phyloP scores from a whole-genome alignment of 92 coral and sea anemone genomes.

The Desmophyllum pertusum region DNA sequence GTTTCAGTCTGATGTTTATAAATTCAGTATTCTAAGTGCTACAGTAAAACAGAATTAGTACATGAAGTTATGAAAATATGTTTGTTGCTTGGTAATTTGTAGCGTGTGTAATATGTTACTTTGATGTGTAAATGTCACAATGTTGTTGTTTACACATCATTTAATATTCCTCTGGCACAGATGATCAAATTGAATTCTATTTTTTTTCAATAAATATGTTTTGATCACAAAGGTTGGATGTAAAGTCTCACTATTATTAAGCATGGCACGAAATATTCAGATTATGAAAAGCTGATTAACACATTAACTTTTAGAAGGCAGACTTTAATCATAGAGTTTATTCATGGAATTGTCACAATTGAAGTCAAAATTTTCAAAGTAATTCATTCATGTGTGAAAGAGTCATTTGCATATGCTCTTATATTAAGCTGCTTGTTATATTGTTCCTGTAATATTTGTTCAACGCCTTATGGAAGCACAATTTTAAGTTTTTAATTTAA shows the following conservation, averaged over 20 bases:
- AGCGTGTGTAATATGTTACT: neutral
- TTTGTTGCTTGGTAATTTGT: neutral
- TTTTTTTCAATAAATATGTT: neutral
- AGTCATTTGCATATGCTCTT: slow-evolving; percentile 17
- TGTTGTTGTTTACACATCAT: neutral
- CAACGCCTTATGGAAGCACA: neutral
- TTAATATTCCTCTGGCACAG: slow-evolving; percentile 1
- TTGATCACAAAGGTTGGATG: neutral
- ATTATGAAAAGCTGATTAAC: neutral
- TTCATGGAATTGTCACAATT: slow-evolving; percentile 7
- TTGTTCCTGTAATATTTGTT: slow-evolving; percentile 13
- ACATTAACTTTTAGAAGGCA: neutral
- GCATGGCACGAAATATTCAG: neutral
- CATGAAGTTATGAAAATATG: neutral
- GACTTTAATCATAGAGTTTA: neutral
- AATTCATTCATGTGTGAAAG: neutral
- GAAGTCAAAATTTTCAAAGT: slow-evolving; percentile 2
- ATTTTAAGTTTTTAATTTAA: neutral
- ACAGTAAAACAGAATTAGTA: neutral
- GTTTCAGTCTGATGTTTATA: neutral
- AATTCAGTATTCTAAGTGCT: neutral
- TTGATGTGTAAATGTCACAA: neutral
- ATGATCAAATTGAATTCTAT: neutral
- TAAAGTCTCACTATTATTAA: neutral
- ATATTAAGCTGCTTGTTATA: neutral